These are phyloP conservation scores for Notolepis coatsorum DNA, from an alignment of 2,797 vertebrate genomes.

Conservation along the genomic window DNA sequence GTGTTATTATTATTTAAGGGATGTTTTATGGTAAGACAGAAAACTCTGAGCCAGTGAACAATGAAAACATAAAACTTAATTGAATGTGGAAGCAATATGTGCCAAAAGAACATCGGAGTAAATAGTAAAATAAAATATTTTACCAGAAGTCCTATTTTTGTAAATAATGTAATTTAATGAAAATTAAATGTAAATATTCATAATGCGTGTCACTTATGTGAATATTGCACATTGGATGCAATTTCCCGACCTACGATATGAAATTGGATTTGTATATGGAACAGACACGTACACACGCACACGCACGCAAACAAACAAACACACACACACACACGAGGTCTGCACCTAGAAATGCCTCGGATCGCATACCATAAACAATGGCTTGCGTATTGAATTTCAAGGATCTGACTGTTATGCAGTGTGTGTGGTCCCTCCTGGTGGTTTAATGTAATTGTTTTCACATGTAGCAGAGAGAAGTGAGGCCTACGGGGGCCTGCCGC, in stretches of 20 bases:
- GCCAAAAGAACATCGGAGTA: conserved; percentile 13
- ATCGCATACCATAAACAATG: conserved; percentile 21
- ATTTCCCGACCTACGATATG: conserved; percentile 78
- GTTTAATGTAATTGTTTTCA: conserved; percentile 52
- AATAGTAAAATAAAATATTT: conserved; percentile 4
- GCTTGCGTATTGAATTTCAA: conserved; percentile 20
- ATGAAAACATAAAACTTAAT: conserved; percentile 43
- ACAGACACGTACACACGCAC: conserved; percentile 16
- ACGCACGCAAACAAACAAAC: background rate
- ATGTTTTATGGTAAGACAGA: too few relatives aligned
- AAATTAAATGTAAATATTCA: conserved; percentile 41
- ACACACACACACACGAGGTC: background rate
- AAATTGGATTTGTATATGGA: conserved; percentile 50
- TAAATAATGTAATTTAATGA: conserved; percentile 38
- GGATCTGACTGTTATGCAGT: conserved; percentile 32
- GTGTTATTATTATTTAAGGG: too few relatives aligned
- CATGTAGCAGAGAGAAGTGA: conserved; percentile 57
- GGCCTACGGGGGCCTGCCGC: conserved; percentile 49
- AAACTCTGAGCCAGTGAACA: conserved; percentile 26
- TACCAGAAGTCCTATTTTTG: conserved; percentile 18
- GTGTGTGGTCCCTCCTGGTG: conserved; percentile 70
- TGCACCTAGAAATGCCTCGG: conserved; percentile 8
- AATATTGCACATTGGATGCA: conserved; percentile 83
- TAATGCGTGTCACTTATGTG: conserved; percentile 63
- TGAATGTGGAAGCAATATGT: too few relatives aligned